These are phyloP conservation scores for Drosophila longiperda DNA, from an alignment of 2,888 invertebrate genomes.

Conservation along the genomic window DNA sequence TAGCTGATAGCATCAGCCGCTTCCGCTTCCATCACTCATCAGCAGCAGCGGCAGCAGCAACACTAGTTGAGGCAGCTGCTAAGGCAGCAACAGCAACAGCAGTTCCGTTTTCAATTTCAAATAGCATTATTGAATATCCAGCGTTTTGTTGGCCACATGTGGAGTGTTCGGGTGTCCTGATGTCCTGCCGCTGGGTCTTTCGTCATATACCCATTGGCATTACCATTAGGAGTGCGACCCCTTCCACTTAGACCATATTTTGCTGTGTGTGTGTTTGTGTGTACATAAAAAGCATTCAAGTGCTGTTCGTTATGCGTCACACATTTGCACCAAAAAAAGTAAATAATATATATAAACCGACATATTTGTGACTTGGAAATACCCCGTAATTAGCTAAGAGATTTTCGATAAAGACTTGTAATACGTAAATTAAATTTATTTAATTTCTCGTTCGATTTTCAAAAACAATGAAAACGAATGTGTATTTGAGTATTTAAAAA, in stretches of 20 bases:
- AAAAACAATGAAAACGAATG: not conserved
- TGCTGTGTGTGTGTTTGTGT: conserved; percentile 25
- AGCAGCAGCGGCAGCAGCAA: conserved; percentile 3
- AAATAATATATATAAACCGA: too few relatives aligned
- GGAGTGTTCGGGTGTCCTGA: conserved; percentile 20
- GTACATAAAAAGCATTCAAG: conserved; percentile 56
- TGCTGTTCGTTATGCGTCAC: conserved; percentile 52
- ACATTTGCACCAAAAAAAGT: conserved; percentile 6
- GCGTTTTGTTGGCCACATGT: conserved; percentile 42
- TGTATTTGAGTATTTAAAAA: too few relatives aligned
- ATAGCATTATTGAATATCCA: conserved; percentile 18
- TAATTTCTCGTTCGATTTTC: not conserved
- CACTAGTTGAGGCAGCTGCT: not conserved
- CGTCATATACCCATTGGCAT: conserved; percentile 20
- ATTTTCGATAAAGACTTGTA: not conserved
- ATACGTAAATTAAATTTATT: not conserved
- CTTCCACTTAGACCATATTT: conserved; percentile 4
- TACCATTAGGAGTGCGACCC: conserved; percentile 28
- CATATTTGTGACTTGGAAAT: not conserved
- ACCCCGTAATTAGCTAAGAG: not conserved
- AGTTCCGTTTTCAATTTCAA: conserved; percentile 50
- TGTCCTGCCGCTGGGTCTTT: conserved; percentile 8
- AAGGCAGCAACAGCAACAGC: not conserved
- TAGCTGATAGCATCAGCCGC: conserved; percentile 55
- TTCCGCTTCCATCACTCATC: conserved; percentile 60